A percentile compares a stretch with the other conserved stretches of the same genome.
Conservation (phyloP, 2,888 invertebrate species). For the Pterobdella sp. region DNA sequence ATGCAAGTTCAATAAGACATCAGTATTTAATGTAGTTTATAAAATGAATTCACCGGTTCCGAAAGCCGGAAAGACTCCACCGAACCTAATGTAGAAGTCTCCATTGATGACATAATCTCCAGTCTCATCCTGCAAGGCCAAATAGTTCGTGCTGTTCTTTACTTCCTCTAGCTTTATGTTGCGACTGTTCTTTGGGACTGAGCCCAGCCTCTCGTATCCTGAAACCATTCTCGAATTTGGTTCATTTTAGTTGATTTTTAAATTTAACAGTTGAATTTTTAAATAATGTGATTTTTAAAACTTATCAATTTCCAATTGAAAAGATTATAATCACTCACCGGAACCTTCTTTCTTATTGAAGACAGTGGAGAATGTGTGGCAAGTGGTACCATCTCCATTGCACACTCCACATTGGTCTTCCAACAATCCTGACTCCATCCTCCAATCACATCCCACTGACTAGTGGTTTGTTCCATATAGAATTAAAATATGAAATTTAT, state of each 20-base stretch:
- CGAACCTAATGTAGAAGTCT: slow-evolving; percentile 61
- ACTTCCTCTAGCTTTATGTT: slow-evolving; percentile 71
- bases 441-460: slow-evolving; percentile 86
- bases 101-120: slow-evolving; percentile 71
- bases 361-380: slow-evolving; percentile 62
- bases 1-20: too few species aligned
- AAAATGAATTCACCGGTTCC: slow-evolving; percentile 56
- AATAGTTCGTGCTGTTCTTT: slow-evolving; percentile 67
- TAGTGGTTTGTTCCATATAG: too few species aligned
- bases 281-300: neutral
- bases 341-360: slow-evolving; percentile 53
- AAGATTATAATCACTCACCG: slow-evolving; percentile 24
- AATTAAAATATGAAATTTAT: too few species aligned
- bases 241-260: too few species aligned
- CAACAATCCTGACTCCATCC: slow-evolving; percentile 67
- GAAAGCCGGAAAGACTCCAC: slow-evolving; percentile 73
- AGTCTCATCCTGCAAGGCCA: slow-evolving; percentile 66
- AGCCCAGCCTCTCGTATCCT: slow-evolving; percentile 61
- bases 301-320: neutral
- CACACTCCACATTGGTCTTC: slow-evolving; percentile 81
- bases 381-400: slow-evolving; percentile 72
- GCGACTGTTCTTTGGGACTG: slow-evolving; percentile 69
- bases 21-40: too few species aligned
- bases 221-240: slow-evolving; percentile 24
- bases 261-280: too few species aligned